Base-by-base conservation (phyloP, 2,888 invertebrate species). In the Oegoconia quadripuncta region DNA sequence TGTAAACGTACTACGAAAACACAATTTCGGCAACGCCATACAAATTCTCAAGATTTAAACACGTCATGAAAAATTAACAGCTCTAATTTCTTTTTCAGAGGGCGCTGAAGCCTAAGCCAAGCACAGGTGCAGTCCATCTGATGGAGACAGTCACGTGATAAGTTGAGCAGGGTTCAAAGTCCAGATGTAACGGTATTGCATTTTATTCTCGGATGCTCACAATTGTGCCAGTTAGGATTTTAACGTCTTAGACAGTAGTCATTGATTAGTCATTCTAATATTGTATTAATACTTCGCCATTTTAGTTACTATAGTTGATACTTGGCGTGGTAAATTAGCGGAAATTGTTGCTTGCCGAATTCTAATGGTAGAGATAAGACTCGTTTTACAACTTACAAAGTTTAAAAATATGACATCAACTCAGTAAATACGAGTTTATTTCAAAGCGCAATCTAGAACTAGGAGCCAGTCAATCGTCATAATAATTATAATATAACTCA, bases 191-290 rank as follows among this genome's bases (percentile, higher is more conserved):
- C 63, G 58, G 65, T 61, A 44, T 50, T 56, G 61, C 63, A 70
- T 62, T 63, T 62, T 64, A 68, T 69, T 70, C 59, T 69, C 67
- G 68, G 74, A 82, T 72, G 86, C 86, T 86, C 86, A 86, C 81
- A 62, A 64, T 73, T 82, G 86, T 86, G 86, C 86, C 86, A 86
- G 74, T 74, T 84, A 81, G 74, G 64, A 59, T 64, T 61, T 69
- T 62, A 72, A 73, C 64, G 51, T 68, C 69, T 62, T 74, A 77
- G 73, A 62, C 63, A 57, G 64, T 79, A 80, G 78, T 58, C 67
- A 72, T 63, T 61, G 63, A 68, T 59, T 73, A 75, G 73, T 62
- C 48, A 64, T 64, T 65, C 59, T 64, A 59, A 55, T 54, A 32
- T 29, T 65, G 62, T 59, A 64, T 50, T 48, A 61, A 61, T 60